Evolutionary conservation across 2,113 vertebrate species (phyloP), one percentile per base, ranked within the genome.

Genomic region (Ageneiosus marmoratus): DNA sequence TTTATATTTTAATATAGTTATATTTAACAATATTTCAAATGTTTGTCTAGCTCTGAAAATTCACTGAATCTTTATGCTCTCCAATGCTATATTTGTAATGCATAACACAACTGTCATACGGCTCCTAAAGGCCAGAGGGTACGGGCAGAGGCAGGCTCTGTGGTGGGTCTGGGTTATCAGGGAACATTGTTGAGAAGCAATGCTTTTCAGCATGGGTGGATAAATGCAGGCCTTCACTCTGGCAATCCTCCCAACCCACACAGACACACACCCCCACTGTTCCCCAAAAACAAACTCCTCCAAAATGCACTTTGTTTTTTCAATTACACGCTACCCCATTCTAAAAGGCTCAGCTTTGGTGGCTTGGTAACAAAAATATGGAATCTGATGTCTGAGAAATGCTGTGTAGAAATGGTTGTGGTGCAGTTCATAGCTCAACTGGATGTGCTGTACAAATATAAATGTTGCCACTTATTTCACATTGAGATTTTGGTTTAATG

Each of bases 231-330:
- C 84, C 58, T 79, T 60, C 82, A 53, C 34, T 78, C 86, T 84
- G 79, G 87, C 84, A 86, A 83, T 37, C 32, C 60, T 87, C 85
- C 84, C 77, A 83, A 72, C 83, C 85, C 73, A 53, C 73, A 75
- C 70, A 74, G 83, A 53, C 46, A 29, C 83, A 51, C 83, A 79
- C 82, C 82, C 91, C 88, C 18, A 32, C 89, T 51, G 89, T 50
- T 89, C 46, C 27, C 79, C 88, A 86, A 93, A 93, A 92, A 94
- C 89, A 92, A 93, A 94, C 92, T 82, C 84, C 83, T 90, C 84
- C 91, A 90, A 92, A 91, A 91, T 92, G 83, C 74, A 87, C 85
- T 93, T 92, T 91, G 90, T 93, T 87, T 89, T 89, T 27, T 85
- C 88, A 88, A 91, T 92, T 91, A 90, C 91, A 93, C 88, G 90